Evolutionary conservation across 2,113 vertebrate genomes (phyloP).

Genomic region (Corythornis cristatus): DNA sequence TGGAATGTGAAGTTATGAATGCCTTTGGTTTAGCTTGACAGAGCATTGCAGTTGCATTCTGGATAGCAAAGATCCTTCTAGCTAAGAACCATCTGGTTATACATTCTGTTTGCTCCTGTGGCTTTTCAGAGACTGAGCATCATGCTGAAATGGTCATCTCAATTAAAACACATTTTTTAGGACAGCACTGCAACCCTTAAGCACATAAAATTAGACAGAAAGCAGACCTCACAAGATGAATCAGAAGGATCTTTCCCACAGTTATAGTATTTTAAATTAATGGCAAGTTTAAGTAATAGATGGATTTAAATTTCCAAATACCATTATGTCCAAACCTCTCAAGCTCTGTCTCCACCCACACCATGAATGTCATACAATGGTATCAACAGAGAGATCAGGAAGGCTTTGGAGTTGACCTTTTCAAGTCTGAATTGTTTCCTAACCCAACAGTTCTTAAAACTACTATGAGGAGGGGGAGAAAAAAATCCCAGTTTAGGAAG

Average conservation of each 20-base stretch:
- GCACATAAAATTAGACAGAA: slow-evolving; percentile 6
- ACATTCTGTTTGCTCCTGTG: slow-evolving; percentile 58
- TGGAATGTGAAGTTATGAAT: slow-evolving; percentile 24
- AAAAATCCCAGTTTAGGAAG: not conserved
- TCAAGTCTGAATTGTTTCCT: not conserved
- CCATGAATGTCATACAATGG: not conserved
- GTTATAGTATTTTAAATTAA: not conserved
- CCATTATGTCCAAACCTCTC: not conserved
- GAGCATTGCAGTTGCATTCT: slow-evolving; percentile 29
- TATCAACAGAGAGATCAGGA: not conserved
- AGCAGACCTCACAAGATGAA: not conserved
- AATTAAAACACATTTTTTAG: slow-evolving; percentile 39
- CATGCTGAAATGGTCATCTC: slow-evolving; percentile 15
- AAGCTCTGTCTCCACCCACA: not conserved
- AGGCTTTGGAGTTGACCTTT: slow-evolving; percentile 5
- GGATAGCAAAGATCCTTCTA: slow-evolving; percentile 51
- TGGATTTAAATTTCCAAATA: slow-evolving; percentile 1
- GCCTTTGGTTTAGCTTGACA: slow-evolving; percentile 68
- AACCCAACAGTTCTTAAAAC: not conserved
- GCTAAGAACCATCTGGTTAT: slow-evolving; percentile 61
- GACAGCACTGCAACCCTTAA: not conserved
- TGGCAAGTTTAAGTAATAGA: slow-evolving; percentile 37
- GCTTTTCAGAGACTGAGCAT: slow-evolving; percentile 55
- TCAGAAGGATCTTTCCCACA: not conserved
- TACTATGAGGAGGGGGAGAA: not conserved